Evolutionary conservation across 2,113 vertebrate genomes (phyloP).

Genomic region (Pituophis catenifer): DNA sequence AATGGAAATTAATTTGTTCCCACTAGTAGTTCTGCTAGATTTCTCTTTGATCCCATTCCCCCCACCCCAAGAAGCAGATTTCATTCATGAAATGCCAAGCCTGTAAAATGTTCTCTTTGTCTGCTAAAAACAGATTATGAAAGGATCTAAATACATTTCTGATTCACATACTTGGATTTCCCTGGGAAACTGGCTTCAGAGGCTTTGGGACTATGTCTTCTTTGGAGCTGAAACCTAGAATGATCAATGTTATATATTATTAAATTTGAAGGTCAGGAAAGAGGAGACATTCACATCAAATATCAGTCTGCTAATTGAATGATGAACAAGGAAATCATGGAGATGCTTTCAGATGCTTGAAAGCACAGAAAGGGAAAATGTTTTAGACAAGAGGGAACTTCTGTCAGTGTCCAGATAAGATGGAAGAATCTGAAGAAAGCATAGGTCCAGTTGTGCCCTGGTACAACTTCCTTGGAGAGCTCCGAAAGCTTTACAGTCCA

Average conservation of each 20-base stretch:
- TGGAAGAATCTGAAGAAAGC: not conserved
- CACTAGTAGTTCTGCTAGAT: not conserved
- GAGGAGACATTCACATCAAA: not conserved
- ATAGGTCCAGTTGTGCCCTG: not conserved
- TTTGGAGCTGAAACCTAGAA: conserved; percentile 77
- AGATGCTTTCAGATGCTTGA: not conserved
- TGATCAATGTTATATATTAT: conserved; percentile 49
- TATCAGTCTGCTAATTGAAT: not conserved
- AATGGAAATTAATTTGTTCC: conserved; percentile 44
- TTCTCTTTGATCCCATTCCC: conserved; percentile 36
- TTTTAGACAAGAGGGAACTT: not conserved
- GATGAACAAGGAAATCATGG: not conserved
- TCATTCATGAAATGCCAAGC: not conserved
- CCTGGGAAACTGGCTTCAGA: conserved; percentile 74
- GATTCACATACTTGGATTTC: conserved; percentile 84
- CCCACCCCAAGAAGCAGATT: not conserved
- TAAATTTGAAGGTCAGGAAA: conserved; percentile 20
- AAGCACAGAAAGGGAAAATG: not conserved
- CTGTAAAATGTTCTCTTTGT: not conserved
- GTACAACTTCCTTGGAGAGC: not conserved
- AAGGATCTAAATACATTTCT: not conserved
- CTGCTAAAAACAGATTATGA: not conserved
- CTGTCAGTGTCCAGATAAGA: not conserved
- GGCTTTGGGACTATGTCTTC: conserved; percentile 76
- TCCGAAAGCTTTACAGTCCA: not conserved